Percentiles rank a stretch among this genome's conserved stretches.
Conservation (phyloP, 2,888 invertebrate species). For the Rhorus exstirpatorius region DNA sequence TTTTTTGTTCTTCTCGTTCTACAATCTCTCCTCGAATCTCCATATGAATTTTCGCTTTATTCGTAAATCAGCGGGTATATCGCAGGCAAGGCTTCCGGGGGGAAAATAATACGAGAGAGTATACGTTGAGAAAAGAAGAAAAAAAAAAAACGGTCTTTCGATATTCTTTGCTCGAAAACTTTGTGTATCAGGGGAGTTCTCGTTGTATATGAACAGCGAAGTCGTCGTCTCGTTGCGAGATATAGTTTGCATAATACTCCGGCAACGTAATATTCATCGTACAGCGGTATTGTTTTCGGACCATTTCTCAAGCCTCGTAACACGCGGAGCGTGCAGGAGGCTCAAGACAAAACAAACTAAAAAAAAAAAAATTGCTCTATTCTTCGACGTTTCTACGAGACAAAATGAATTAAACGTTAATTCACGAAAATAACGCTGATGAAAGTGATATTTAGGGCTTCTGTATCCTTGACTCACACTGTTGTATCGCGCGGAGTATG, state of each 20-base stretch:
- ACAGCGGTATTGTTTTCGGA: constrained; percentile 37
- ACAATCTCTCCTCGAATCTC: constrained; percentile 38
- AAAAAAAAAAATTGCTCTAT: constrained; percentile 31
- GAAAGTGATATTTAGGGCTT: constrained; percentile 4
- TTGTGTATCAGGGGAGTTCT: constrained; percentile 19
- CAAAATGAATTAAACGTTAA: not conserved
- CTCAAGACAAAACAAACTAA: constrained; percentile 1
- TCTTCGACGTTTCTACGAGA: constrained; percentile 23
- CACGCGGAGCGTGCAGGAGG: not conserved
- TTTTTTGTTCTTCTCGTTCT: not conserved
- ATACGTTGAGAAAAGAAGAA: constrained; percentile 28
- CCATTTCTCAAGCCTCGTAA: constrained; percentile 48
- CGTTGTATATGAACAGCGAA: constrained; percentile 17
- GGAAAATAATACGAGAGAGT: constrained; percentile 11
- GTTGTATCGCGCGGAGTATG: too few relatives aligned
- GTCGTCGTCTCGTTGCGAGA: constrained; percentile 40
- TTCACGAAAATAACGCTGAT: not conserved
- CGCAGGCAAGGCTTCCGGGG: constrained; percentile 15
- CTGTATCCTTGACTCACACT: too few relatives aligned
- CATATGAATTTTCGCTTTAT: constrained; percentile 41
- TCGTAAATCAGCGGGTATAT: constrained; percentile 28
- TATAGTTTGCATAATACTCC: constrained; percentile 64
- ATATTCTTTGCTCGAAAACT: constrained; percentile 36
- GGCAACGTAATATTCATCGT: constrained; percentile 53
- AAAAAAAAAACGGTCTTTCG: too few relatives aligned